A percentile compares a stretch with the other conserved stretches of the same genome.
These are phyloP conservation scores for Drosophila gaucha DNA, from an alignment of 2,888 invertebrate genomes.

Conservation along the genomic window DNA sequence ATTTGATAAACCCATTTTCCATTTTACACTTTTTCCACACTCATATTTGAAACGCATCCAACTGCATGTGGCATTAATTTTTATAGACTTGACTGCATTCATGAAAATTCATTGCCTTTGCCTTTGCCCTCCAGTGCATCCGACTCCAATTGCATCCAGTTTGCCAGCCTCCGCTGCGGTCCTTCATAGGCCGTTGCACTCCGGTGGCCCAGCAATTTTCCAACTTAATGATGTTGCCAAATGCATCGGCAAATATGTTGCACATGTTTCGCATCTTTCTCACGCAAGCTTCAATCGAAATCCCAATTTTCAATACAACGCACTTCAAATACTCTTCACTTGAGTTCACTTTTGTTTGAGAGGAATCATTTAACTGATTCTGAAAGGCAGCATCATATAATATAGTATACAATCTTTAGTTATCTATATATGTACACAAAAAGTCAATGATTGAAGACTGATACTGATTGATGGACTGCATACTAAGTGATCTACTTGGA, in stretches of 20 bases:
- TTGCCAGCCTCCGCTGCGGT: conserved; percentile 35
- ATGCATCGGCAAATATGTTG: conserved; percentile 78
- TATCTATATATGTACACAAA: too few relatives aligned
- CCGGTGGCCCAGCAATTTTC: conserved; percentile 66
- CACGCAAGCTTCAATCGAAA: conserved; percentile 40
- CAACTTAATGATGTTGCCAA: conserved; percentile 79
- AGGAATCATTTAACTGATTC: not conserved
- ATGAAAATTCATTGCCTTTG: conserved; percentile 73
- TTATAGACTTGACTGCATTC: conserved; percentile 80
- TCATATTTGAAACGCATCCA: conserved; percentile 76
- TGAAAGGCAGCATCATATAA: not conserved
- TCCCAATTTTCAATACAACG: conserved; percentile 24
- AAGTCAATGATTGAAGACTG: not conserved
- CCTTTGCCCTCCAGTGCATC: conserved; percentile 29
- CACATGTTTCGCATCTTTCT: conserved; percentile 51
- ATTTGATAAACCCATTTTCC: conserved; percentile 63
- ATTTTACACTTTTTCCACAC: conserved; percentile 62
- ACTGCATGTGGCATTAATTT: conserved; percentile 72
- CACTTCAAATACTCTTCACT: conserved; percentile 23
- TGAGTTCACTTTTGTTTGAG: too few relatives aligned
- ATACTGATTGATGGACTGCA: not conserved
- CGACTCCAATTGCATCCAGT: conserved; percentile 13
- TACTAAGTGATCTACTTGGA: too few relatives aligned
- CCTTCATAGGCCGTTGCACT: conserved; percentile 76
- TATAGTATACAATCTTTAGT: not conserved